These are phyloP conservation scores for Mayetiola destructor DNA, from an alignment of 2,888 invertebrate genomes.

Conservation along the genomic window DNA sequence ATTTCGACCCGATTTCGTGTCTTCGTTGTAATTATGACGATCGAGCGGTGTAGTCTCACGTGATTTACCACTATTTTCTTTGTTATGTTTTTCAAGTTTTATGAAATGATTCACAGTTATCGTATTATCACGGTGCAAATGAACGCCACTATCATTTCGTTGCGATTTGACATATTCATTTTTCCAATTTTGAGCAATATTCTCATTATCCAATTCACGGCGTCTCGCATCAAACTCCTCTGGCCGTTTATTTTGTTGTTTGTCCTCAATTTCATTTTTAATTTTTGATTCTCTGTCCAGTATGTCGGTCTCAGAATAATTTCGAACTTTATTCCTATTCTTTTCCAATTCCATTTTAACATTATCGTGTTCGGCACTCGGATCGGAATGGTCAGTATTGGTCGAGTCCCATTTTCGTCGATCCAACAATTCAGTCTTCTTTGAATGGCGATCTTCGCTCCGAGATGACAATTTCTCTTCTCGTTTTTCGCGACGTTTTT, in stretches of 20 bases:
- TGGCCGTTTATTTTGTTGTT: conserved; percentile 27
- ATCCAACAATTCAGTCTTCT: conserved; percentile 14
- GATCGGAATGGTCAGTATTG: conserved; percentile 25
- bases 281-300: background rate
- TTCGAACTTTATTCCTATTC: background rate
- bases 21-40: conserved; percentile 19
- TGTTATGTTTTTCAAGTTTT: conserved; percentile 15
- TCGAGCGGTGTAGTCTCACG: conserved; percentile 18
- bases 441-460: conserved; percentile 7
- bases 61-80: conserved; percentile 18
- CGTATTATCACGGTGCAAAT: background rate
- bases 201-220: background rate
- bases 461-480: conserved; percentile 6
- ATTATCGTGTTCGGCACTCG: conserved; percentile 16
- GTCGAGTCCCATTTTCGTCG: conserved; percentile 27
- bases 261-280: conserved; percentile 23
- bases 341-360: background rate
- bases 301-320: background rate
- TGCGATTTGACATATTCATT: background rate
- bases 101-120: background rate
- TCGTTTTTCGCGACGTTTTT: background rate
- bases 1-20: conserved; percentile 14
- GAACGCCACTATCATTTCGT: background rate
- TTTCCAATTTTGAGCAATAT: background rate
- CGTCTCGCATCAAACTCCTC: conserved; percentile 23